phyloP scores from a whole-genome alignment of 2,888 invertebrate genomes.

The Spicauda simplicius region DNA sequence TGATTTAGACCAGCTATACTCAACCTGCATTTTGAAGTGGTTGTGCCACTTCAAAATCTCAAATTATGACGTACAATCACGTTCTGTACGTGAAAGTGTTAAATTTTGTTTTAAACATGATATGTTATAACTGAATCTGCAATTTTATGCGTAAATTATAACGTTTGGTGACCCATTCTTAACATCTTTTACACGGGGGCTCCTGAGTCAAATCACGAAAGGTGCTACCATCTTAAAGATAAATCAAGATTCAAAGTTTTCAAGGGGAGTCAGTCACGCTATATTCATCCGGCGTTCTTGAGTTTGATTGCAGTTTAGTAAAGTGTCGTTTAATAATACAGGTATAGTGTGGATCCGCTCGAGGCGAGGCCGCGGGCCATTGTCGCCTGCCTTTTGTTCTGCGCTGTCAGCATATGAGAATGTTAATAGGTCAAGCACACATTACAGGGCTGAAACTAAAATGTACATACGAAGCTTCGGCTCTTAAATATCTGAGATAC shows the following conservation, averaged over 20 bases:
- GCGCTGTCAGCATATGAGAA: constrained; percentile 41
- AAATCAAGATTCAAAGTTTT: not conserved
- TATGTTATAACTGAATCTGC: too few species aligned
- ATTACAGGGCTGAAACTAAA: constrained; percentile 31
- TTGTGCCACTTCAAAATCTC: too few species aligned
- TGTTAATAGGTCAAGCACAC: constrained; percentile 53
- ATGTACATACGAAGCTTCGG: constrained; percentile 21
- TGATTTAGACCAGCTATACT: too few species aligned
- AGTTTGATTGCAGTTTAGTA: constrained; percentile 35
- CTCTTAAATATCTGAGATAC: not conserved
- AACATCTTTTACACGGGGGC: too few species aligned
- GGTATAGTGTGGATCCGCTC: constrained; percentile 41
- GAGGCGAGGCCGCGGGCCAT: constrained; percentile 51
- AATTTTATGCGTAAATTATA: too few species aligned
- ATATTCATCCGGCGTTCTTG: constrained; percentile 32
- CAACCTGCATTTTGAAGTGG: too few species aligned
- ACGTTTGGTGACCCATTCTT: too few species aligned
- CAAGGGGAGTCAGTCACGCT: constrained; percentile 4
- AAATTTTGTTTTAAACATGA: too few species aligned
- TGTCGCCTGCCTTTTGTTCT: constrained; percentile 55
- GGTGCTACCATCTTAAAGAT: too few species aligned
- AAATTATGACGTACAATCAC: too few species aligned
- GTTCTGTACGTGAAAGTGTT: too few species aligned
- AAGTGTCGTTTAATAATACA: constrained; percentile 36
- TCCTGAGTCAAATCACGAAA: too few species aligned